A percentile compares a stretch with the other conserved stretches of the same genome.
Evolutionary conservation across 2,888 invertebrate species (phyloP).

Genomic region (Xanthorhoe designata): DNA sequence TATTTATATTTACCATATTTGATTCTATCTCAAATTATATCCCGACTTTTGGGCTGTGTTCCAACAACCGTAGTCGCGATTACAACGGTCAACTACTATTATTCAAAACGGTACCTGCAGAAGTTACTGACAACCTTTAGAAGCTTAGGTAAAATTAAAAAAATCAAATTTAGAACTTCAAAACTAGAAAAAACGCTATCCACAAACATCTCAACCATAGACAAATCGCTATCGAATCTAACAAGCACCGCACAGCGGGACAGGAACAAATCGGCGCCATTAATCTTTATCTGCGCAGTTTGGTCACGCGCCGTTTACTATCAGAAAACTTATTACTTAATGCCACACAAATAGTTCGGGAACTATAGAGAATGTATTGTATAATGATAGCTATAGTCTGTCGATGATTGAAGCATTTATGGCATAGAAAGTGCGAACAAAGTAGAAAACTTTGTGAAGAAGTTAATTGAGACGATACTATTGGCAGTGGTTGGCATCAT

Average conservation of each 20-base stretch:
- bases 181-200: not conserved
- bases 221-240: conserved; percentile 37
- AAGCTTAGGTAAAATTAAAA: too few relatives aligned
- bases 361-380: not conserved
- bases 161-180: not conserved
- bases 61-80: too few relatives aligned
- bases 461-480: too few relatives aligned
- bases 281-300: conserved; percentile 42
- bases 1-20: too few relatives aligned
- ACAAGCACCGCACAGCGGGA: conserved; percentile 29
- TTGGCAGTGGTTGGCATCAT: not conserved
- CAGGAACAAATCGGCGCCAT: conserved; percentile 37
- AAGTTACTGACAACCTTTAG: too few relatives aligned
- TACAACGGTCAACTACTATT: too few relatives aligned
- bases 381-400: not conserved
- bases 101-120: too few relatives aligned
- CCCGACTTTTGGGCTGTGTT: too few relatives aligned
- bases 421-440: conserved; percentile 4
- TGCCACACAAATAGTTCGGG: conserved; percentile 18
- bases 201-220: conserved; percentile 9
- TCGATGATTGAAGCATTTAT: conserved; percentile 4
- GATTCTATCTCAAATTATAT: too few relatives aligned
- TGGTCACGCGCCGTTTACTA: conserved; percentile 41
- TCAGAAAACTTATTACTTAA: conserved; percentile 34
- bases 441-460: too few relatives aligned